A percentile compares a stretch with the other conserved stretches of the same genome.
phyloP scores from a whole-genome alignment of 2,797 vertebrate genomes.

The Pogoniulus pusillus region DNA sequence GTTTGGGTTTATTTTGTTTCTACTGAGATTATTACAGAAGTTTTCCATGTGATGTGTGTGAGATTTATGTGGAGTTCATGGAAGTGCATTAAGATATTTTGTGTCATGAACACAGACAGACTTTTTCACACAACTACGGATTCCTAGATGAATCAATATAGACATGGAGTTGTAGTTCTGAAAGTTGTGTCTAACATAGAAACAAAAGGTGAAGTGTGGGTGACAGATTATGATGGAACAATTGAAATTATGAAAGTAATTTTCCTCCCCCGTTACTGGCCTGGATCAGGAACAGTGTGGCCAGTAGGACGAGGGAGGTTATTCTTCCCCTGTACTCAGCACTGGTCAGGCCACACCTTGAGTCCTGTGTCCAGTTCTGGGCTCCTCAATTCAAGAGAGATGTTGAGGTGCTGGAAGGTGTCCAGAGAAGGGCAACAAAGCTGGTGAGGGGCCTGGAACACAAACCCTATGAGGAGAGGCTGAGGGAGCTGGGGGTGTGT shows the following conservation, averaged over 20 bases:
- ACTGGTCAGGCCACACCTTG: too few relatives aligned
- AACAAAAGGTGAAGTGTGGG: neutral
- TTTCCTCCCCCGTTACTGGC: too few relatives aligned
- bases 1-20: neutral
- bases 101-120: neutral
- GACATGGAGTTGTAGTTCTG: neutral
- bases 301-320: too few relatives aligned
- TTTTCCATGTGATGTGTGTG: neutral
- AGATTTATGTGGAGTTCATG: neutral
- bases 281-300: too few relatives aligned
- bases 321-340: too few relatives aligned
- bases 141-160: neutral
- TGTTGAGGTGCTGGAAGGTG: too few relatives aligned
- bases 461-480: too few relatives aligned
- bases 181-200: neutral
- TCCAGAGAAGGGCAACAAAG: too few relatives aligned
- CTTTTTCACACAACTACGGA: neutral
- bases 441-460: too few relatives aligned
- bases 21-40: neutral
- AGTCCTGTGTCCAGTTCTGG: too few relatives aligned
- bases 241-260: neutral
- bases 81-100: neutral
- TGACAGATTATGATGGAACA: neutral
- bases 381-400: too few relatives aligned
- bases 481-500: too few relatives aligned